Evolutionary conservation across 2,113 vertebrate genomes (phyloP).

Genomic region (Sinocyclocheilus rhinocerous): DNA sequence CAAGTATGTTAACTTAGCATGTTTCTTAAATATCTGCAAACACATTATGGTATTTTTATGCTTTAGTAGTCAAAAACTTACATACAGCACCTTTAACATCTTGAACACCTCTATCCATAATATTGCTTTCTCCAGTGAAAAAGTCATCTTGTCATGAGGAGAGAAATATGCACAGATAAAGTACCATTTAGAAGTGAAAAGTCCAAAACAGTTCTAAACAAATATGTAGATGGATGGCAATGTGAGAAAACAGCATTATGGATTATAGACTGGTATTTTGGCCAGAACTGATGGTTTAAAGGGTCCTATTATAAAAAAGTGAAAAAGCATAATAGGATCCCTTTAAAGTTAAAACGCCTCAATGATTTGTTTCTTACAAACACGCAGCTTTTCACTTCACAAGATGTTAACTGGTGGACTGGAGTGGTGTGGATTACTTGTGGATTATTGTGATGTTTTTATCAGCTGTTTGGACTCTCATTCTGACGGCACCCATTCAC

Average conservation of each 20-base stretch:
- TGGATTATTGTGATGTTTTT: neutral
- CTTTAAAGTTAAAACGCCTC: neutral
- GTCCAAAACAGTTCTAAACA: neutral
- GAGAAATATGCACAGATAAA: neutral
- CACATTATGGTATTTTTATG: too few relatives aligned
- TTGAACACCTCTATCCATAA: too few relatives aligned
- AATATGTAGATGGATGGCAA: too few relatives aligned
- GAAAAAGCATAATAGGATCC: too few relatives aligned
- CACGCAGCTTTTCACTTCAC: neutral
- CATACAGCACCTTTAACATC: neutral
- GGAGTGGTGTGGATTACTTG: too few relatives aligned
- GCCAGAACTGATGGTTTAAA: neutral
- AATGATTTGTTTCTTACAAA: neutral
- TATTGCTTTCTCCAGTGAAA: too few relatives aligned
- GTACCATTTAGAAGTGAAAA: neutral
- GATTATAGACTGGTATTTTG: neutral
- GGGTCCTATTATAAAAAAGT: too few relatives aligned
- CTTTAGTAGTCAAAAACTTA: too few relatives aligned
- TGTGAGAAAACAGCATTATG: neutral
- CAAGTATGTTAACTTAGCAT: too few relatives aligned
- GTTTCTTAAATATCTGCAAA: too few relatives aligned
- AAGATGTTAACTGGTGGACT: neutral
- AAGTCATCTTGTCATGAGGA: neutral
- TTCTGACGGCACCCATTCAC: neutral
- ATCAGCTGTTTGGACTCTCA: neutral